Evolutionary conservation across 1,140 invertebrate species (phyloP).

Genomic region (Nylanderia fulva): DNA sequence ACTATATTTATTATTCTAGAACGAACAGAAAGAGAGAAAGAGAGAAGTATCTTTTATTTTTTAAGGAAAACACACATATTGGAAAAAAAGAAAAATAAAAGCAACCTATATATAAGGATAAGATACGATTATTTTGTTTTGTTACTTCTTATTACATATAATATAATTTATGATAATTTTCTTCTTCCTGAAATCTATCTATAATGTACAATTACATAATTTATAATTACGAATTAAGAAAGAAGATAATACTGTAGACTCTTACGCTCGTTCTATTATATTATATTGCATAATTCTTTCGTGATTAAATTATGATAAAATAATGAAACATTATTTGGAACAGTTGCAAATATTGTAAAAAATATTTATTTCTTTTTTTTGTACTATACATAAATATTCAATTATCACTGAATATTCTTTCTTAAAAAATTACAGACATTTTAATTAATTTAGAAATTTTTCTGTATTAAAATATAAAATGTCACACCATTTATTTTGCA

Average conservation of each 20-base stretch:
- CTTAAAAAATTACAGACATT: not conserved
- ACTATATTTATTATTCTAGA: slow-evolving; percentile 44
- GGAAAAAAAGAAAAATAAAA: not conserved
- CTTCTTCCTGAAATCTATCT: not conserved
- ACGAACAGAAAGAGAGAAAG: not conserved
- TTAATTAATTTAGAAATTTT: not conserved
- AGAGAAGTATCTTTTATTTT: slow-evolving; percentile 1
- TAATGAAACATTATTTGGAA: not conserved
- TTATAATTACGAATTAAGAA: not conserved
- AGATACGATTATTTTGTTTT: not conserved
- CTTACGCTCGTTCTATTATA: not conserved
- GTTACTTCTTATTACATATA: not conserved
- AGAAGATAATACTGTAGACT: not conserved
- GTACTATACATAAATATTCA: not conserved
- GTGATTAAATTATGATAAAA: not conserved
- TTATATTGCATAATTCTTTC: not conserved
- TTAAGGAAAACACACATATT: not conserved
- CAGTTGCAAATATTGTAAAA: not conserved
- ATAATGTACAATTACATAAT: no score
- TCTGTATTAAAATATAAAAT: not conserved
- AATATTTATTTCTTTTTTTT: not conserved
- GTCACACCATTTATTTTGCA: not conserved
- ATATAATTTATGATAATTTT: slow-evolving; percentile 16
- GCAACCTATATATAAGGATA: not conserved
- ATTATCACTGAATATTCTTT: not conserved